Evolutionary conservation across 1,140 invertebrate genomes (phyloP), one percentile per base, ranked within the genome.

Genomic region (Platorchestia sp.): DNA sequence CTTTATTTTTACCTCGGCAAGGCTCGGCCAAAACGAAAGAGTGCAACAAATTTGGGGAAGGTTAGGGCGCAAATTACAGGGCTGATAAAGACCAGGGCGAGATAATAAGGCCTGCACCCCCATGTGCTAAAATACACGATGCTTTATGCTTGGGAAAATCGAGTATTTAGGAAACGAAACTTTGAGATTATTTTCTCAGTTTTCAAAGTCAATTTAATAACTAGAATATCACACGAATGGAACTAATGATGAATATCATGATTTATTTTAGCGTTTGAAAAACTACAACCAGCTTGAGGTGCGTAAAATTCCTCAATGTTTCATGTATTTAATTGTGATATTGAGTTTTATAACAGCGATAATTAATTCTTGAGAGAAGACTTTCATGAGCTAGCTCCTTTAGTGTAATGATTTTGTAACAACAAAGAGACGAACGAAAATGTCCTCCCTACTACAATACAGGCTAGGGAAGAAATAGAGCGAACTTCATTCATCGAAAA

Each of bases 11-110:
- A 44, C 87, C 87, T 42, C 27, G 42, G 87, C 22, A 42, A 42
- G 87, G 87, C 87, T 89, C 87, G 87, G 41, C n/a, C 87, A 42
- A 42, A 44, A 89, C 41, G 43, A 89, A 75, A 75, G 43, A 89
- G 27, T 36, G 87, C 41, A 89, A 89, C 87, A 44, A 89, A 89
- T 89, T 89, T 42, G 42, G 41, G 36, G 43, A 14, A 89, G n/a
- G 5, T 41, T 89, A 43, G 87, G 87, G 41, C 41, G 43, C 41
- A 89, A 89, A 89, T 89, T 89, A 43, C 41, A 16, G 43, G 41
- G 41, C 87, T 42, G 87, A 89, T 89, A 89, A 41, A 75, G 59
- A 75, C 59, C 59, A 75, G 59, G 59, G 10, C 59, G 59, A 75
- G 59, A 75, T 75, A 75, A 75, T 75, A 75, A 75, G 59, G 59